Percentiles rank a stretch among this genome's conserved stretches.
Conservation (phyloP, 2,113 vertebrate genomes). For the Oncorhynchus mykiss region DNA sequence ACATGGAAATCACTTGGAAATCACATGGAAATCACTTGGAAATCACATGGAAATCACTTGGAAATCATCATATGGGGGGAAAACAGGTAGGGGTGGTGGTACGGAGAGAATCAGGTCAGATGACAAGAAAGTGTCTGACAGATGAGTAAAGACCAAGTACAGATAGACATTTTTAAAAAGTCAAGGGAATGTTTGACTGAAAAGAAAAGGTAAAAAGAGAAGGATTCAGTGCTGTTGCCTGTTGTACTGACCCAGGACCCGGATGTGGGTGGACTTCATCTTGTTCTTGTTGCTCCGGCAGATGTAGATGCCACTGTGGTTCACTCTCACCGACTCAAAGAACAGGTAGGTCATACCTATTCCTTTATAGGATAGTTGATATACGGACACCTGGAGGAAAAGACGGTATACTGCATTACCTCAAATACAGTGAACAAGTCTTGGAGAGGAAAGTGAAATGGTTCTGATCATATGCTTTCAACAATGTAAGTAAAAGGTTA, state of each 20-base stretch:
- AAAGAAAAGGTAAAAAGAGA: not conserved
- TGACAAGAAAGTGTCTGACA: not conserved
- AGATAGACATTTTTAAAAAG: not conserved
- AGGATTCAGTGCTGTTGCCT: no score
- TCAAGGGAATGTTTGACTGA: not conserved
- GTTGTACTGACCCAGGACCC: constrained; percentile 74
- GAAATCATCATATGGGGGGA: not conserved
- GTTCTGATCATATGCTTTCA: not conserved
- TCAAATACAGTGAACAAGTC: not conserved
- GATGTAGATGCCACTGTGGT: constrained; percentile 75
- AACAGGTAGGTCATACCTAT: constrained; percentile 12
- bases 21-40: constrained; percentile 24
- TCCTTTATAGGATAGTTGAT: accelerated
- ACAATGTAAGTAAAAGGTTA: not conserved
- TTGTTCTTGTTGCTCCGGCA: constrained; percentile 64
- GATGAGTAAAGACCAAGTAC: no score
- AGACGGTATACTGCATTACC: not conserved
- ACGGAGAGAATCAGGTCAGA: not conserved
- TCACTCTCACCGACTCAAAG: constrained; percentile 39
- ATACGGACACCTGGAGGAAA: constrained; percentile 48
- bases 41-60: constrained; percentile 8
- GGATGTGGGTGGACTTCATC: constrained; percentile 70
- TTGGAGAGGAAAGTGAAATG: not conserved
- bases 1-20: constrained; percentile 5
- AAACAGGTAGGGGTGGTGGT: not conserved